Evolutionary conservation across 2,888 invertebrate species (phyloP).

Genomic region (Tinea semifulvella): DNA sequence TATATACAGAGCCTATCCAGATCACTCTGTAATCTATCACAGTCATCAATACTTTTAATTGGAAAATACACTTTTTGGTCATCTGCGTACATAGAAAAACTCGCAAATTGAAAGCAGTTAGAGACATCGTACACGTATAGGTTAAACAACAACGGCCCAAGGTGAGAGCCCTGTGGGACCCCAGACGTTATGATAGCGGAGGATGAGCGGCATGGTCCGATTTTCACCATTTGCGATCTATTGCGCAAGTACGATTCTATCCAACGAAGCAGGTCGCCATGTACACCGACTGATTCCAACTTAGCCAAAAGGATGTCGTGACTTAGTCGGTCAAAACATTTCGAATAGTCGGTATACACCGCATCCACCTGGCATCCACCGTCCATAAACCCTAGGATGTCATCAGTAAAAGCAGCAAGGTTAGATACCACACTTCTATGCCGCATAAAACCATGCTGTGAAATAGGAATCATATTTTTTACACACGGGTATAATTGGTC

Average conservation of each 20-base stretch:
- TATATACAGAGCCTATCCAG: too few relatives aligned
- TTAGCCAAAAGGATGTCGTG: background rate
- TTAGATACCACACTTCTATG: slow-evolving; percentile 19
- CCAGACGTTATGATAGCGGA: background rate
- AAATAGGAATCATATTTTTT: background rate
- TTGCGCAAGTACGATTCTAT: background rate
- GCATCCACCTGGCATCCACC: slow-evolving; percentile 19
- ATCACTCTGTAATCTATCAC: too few relatives aligned
- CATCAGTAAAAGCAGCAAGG: slow-evolving; percentile 16
- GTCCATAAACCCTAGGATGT: slow-evolving; percentile 15
- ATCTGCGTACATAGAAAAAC: too few relatives aligned
- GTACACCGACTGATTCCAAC: background rate
- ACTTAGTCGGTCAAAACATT: slow-evolving; percentile 19
- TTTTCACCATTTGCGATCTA: background rate
- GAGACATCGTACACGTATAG: too few relatives aligned
- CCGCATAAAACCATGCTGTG: slow-evolving; percentile 18
- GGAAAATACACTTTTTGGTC: too few relatives aligned
- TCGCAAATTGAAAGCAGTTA: too few relatives aligned
- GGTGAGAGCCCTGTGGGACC: background rate
- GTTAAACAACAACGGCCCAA: too few relatives aligned
- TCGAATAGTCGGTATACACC: slow-evolving; percentile 19
- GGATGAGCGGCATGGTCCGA: background rate
- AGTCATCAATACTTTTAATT: too few relatives aligned
- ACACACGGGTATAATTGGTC: slow-evolving; percentile 11
- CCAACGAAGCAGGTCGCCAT: background rate